Evolutionary conservation across 1,140 invertebrate genomes (phyloP).

Genomic region (Megathymus violae): DNA sequence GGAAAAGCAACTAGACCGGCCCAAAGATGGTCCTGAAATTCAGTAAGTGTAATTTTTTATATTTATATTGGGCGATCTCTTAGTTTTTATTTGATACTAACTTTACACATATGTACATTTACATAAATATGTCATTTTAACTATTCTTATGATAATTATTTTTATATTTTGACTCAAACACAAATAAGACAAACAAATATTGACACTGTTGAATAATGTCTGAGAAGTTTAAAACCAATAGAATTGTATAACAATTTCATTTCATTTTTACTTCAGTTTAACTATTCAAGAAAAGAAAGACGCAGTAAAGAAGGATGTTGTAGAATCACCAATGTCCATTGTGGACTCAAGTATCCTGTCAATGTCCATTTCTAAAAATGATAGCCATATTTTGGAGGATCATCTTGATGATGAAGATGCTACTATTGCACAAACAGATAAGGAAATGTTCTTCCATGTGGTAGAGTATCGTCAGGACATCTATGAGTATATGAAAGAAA

Average conservation of each 20-base stretch:
- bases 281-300: slow-evolving; percentile 73
- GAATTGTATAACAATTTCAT: too few species aligned
- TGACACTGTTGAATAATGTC: too few species aligned
- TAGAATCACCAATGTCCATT: slow-evolving; percentile 78
- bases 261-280: slow-evolving; percentile 43
- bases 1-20: slow-evolving; percentile 64
- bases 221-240: too few species aligned
- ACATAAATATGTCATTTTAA: too few species aligned
- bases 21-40: slow-evolving; percentile 50
- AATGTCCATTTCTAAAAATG: slow-evolving; percentile 76
- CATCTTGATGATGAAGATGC: slow-evolving; percentile 64
- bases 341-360: slow-evolving; percentile 73
- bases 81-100: too few species aligned
- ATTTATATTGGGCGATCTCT: too few species aligned
- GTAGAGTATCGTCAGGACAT: slow-evolving; percentile 93
- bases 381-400: slow-evolving; percentile 63
- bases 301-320: slow-evolving; percentile 71
- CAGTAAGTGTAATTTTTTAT: slow-evolving; percentile 46
- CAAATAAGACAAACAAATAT: too few species aligned
- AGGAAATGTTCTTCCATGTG: slow-evolving; percentile 86
- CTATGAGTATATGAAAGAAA: slow-evolving; percentile 90
- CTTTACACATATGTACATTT: too few species aligned
- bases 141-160: too few species aligned
- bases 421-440: slow-evolving; percentile 69
- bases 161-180: neutral